phyloP scores from a whole-genome alignment of 2,797 vertebrate species.

The Megalops cyprinoides region DNA sequence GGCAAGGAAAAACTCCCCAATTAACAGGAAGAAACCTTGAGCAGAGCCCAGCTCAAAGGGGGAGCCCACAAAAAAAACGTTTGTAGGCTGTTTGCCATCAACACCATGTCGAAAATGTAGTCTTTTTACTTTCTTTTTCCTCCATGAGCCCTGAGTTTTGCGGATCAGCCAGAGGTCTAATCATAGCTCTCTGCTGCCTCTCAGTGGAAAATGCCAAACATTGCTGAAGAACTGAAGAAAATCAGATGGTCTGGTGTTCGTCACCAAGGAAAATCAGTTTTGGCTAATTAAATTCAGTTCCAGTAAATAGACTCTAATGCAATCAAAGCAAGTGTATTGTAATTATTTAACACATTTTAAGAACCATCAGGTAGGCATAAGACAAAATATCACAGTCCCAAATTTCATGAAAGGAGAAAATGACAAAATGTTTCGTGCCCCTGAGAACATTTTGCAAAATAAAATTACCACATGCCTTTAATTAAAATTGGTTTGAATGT shows the following conservation, averaged over 20 bases:
- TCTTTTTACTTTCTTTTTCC: too few species aligned
- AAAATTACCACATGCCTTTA: too few species aligned
- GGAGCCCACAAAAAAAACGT: too few species aligned
- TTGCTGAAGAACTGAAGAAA: background rate
- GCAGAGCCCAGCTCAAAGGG: too few species aligned
- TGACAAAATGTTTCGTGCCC: too few species aligned
- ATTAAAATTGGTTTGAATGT: too few species aligned
- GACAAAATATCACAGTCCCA: background rate
- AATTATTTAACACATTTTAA: background rate
- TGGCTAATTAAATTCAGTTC: background rate
- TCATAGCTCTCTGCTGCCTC: background rate
- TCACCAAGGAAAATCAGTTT: background rate
- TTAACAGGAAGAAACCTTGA: too few species aligned
- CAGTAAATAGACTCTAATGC: background rate
- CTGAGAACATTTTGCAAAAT: too few species aligned
- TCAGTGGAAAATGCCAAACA: slow-evolving; percentile 1
- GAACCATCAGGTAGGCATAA: background rate
- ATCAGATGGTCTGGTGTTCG: background rate
- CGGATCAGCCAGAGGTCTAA: background rate
- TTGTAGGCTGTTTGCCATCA: too few species aligned
- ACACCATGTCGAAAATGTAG: too few species aligned
- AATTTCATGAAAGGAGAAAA: background rate
- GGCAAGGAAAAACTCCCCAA: too few species aligned
- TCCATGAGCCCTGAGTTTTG: too few species aligned
- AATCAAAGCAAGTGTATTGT: background rate